Base-by-base conservation (phyloP, 2,113 vertebrate genomes). In the Passer montanus region DNA sequence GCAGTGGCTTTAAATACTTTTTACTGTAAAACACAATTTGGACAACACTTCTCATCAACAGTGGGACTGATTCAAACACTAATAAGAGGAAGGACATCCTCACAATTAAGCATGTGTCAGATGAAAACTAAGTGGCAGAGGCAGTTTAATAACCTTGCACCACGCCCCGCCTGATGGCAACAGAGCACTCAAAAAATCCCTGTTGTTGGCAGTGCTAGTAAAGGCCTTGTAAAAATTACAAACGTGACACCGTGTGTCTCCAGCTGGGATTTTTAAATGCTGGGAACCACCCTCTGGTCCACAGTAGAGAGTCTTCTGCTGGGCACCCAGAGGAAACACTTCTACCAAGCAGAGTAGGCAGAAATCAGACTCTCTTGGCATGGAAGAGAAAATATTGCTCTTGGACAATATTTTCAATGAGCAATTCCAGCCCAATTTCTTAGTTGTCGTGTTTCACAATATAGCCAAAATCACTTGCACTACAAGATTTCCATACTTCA, bases 21-120 rank as follows among this genome's bases (percentile, higher is more conserved):
- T 95, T 64, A 79, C 37, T 31, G 11, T 66, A 43, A 23, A 83
- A 31, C 7, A 12, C 1, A 5, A 74, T 63, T 80, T 60, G 60
- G 50, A 59, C 87, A 85, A 59, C 56, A 60, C 62, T 44, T 62
- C 69, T 95, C 79, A 70, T 70, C 72, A 82, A 84, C 41, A 59
- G 63, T 53, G 46, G 70, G 50, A 35, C 47, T 84, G 43, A 93
- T 90, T 93, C 44, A 83, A 87, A 74, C 11, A 19, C 30, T 53
- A 90, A 15, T 73, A 59, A 83, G 67, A 96, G 95, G 97, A 97
- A 97, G 93, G 76, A 93, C 46, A 95, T 97, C 97, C 96, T 94
- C 39, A 47, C 85, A 88, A 94, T 89, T 95, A 97, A 84, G 74
- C 49, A 66, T 96, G 94, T 82, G 89, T 97, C 97, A 97, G 91